Percentiles rank a stretch among this genome's conserved stretches.
Evolutionary conservation across 2,888 invertebrate species (phyloP).

Genomic region (Carcina quercana): DNA sequence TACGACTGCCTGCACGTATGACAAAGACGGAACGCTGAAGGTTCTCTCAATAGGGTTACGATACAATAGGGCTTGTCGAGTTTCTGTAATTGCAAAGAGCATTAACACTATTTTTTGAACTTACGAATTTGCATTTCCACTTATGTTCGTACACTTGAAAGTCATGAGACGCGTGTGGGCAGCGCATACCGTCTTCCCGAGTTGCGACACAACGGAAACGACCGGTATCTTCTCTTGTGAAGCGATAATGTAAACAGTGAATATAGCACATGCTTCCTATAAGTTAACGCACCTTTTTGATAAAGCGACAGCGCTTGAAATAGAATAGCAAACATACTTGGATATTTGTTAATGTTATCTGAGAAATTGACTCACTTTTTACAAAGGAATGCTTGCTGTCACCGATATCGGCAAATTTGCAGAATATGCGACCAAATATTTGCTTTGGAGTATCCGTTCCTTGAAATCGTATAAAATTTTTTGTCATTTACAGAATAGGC

Average conservation of each 20-base stretch:
- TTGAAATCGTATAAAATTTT: neutral
- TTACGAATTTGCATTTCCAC: too few species aligned
- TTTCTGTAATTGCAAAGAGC: too few species aligned
- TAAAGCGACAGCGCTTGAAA: constrained; percentile 9
- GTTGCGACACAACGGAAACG: constrained; percentile 21
- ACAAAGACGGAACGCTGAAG: constrained; percentile 35
- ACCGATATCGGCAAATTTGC: neutral
- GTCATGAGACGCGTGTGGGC: too few species aligned
- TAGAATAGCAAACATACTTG: neutral
- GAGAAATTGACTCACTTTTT: neutral
- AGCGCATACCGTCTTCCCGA: too few species aligned
- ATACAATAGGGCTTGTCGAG: too few species aligned
- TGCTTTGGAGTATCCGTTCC: neutral
- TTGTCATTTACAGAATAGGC: constrained; percentile 3
- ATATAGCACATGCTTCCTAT: constrained; percentile 14
- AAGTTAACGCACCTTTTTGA: constrained; percentile 9
- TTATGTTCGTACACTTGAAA: too few species aligned
- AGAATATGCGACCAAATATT: neutral
- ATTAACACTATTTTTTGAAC: too few species aligned
- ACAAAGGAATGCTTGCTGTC: neutral
- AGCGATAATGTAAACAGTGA: constrained; percentile 20
- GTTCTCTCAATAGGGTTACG: too few species aligned
- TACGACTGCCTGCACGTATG: constrained; percentile 25
- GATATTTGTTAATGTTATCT: neutral
- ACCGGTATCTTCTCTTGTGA: constrained; percentile 15